These are phyloP conservation scores for Drosophila miranda DNA, from an alignment of 1,140 invertebrate species.

Conservation along the genomic window DNA sequence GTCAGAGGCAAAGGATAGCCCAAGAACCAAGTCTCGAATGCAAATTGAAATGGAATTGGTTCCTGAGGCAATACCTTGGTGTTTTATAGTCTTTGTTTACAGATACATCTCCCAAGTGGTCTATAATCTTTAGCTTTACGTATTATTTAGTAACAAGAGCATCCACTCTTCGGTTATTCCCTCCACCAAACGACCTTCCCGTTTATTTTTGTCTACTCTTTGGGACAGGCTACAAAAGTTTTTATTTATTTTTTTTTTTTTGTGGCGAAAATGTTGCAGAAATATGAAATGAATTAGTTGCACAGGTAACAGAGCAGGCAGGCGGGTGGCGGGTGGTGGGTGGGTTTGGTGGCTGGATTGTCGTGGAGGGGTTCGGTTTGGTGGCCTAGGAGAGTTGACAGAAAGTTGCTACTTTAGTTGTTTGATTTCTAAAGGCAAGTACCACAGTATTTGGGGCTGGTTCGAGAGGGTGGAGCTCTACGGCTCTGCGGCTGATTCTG, in stretches of 20 bases:
- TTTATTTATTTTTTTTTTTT: constrained; percentile 12
- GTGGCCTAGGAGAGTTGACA: constrained; percentile 45
- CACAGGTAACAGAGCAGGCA: constrained; percentile 36
- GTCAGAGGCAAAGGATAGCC: too few species aligned
- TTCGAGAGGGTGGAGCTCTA: background rate
- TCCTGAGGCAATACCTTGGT: too few species aligned
- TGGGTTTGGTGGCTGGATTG: too few species aligned
- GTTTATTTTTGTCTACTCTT: constrained; percentile 14
- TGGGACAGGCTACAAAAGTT: constrained; percentile 39
- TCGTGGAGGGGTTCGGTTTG: too few species aligned
- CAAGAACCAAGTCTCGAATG: too few species aligned
- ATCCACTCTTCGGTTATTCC: background rate
- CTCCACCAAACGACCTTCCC: background rate
- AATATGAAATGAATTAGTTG: constrained; percentile 78
- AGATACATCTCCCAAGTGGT: too few species aligned
- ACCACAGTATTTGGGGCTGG: constrained; percentile 3
- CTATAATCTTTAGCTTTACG: too few species aligned
- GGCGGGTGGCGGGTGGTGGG: background rate
- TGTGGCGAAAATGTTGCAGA: constrained; percentile 64
- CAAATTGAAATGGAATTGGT: too few species aligned
- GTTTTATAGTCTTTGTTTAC: too few species aligned
- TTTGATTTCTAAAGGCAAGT: constrained; percentile 64
- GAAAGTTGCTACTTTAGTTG: constrained; percentile 62
- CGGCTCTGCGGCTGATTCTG: background rate
- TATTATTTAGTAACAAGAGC: constrained; percentile 14